Percentiles rank a stretch among this genome's conserved stretches.
Conservation (phyloP, 2,888 invertebrate species). For the Boloria selene region DNA sequence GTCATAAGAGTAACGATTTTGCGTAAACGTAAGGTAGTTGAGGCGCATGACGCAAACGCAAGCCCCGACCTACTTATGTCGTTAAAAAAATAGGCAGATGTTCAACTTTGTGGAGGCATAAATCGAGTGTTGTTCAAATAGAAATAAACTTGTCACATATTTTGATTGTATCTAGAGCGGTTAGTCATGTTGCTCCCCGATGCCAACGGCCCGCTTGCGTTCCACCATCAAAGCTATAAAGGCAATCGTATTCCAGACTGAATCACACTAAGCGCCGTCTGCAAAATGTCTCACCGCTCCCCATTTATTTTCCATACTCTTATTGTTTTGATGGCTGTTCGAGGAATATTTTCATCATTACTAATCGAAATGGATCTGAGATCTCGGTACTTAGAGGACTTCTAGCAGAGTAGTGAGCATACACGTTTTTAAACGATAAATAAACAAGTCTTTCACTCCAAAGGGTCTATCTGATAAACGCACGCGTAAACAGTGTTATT, state of each 20-base stretch:
- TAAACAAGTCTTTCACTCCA: constrained; percentile 39
- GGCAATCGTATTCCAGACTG: constrained; percentile 76
- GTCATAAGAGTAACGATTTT: constrained; percentile 65
- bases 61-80: constrained; percentile 82
- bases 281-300: constrained; percentile 78
- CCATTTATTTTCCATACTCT: constrained; percentile 60
- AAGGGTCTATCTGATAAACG: constrained; percentile 49
- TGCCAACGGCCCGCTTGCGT: constrained; percentile 75
- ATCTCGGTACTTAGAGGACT: constrained; percentile 8
- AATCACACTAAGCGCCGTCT: constrained; percentile 80
- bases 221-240: constrained; percentile 72
- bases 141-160: constrained; percentile 83
- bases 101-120: constrained; percentile 75
- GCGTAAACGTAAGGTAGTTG: constrained; percentile 72
- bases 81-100: constrained; percentile 79
- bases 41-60: constrained; percentile 71
- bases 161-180: constrained; percentile 83
- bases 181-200: constrained; percentile 78
- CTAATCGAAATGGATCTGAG: constrained; percentile 13
- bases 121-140: constrained; percentile 81
- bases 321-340: constrained; percentile 38
- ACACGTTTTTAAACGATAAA: constrained; percentile 40
- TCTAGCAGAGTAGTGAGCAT: constrained; percentile 26
- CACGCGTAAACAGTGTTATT: constrained; percentile 66
- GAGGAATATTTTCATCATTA: constrained; percentile 30